phyloP scores from a whole-genome alignment of 2,113 vertebrate species.

The Neogale vison region DNA sequence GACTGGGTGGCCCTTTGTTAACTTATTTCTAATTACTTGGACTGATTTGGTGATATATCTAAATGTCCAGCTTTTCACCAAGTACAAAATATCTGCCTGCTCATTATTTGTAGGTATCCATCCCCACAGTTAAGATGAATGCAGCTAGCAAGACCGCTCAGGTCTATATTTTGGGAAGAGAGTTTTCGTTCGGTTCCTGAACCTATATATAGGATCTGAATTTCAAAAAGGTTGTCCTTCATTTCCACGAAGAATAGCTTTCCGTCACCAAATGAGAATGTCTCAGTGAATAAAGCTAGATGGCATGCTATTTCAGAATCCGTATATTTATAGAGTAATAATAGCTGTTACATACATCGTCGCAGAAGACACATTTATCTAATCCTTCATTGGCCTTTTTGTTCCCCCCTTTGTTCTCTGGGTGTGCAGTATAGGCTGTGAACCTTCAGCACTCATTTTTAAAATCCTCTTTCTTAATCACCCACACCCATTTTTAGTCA shows the following conservation, averaged over 20 bases:
- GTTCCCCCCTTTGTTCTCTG: neutral
- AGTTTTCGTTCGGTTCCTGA: conserved; percentile 17
- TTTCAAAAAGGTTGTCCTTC: neutral
- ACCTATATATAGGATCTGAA: neutral
- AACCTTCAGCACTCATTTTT: neutral
- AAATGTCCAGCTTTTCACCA: neutral
- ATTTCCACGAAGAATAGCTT: neutral
- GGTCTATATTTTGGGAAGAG: neutral
- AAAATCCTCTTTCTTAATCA: neutral
- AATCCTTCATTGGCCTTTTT: neutral
- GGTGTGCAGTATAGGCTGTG: neutral
- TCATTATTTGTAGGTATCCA: neutral
- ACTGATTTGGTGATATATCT: neutral
- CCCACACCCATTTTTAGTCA: neutral
- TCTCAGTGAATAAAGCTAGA: neutral
- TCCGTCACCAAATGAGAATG: conserved; percentile 3
- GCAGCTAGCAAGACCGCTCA: neutral
- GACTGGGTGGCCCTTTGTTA: neutral
- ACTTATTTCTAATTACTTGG: neutral
- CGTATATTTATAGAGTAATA: neutral
- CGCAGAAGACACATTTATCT: neutral
- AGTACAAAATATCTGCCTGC: neutral
- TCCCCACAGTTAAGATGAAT: neutral
- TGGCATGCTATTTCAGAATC: neutral
- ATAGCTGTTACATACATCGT: neutral